Evolutionary conservation across 2,797 vertebrate genomes (phyloP), one percentile per base, ranked within the genome.

Genomic region (Lithobates pipiens): DNA sequence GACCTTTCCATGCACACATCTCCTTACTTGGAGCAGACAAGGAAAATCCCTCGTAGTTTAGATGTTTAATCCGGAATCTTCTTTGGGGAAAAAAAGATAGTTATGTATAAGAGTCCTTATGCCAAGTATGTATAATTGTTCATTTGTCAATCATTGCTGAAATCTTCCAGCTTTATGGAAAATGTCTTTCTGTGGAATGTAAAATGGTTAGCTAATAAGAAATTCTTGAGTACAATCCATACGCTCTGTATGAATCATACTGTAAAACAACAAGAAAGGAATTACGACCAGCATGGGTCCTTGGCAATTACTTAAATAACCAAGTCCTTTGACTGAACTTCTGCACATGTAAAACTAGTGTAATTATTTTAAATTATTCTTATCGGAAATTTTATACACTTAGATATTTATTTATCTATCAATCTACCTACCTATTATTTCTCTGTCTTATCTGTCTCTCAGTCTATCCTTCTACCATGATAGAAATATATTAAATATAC

Each of bases 1-100:
- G 80, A 73, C 69, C 76, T 86, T 83, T 83, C 27, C 61, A 32
- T 9, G 50, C 80, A n/a, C 32, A 71, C 29, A 34, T 71, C 65
- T 65, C 74, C 29, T 68, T 50, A 29, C 18, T 72, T 76, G 29
- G 46, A 79, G 42, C 39, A 74, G 44, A 75, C 67, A 32, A 42
- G 63, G 63, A 81, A 85, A 81, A 85, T 29, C 68, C 70, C 25
- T 78, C 10, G 73, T 34, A 57, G 39, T 78, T 71, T 27, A 21
- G 1, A 61, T 8, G 21, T 61, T 23, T 54, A 54, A 21, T 54
- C 50, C 0, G 5, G 50, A 54, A 54, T 54, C 16, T 61, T 23
- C 9, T 9, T 23, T 61, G 54, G 21, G 21, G 54, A 10, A 61
- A 61, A 6, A 61, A 54, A 57, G 4, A 6, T 23, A 21, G 5